phyloP scores from a whole-genome alignment of 2,797 vertebrate species.

The Thaleichthys pacificus region DNA sequence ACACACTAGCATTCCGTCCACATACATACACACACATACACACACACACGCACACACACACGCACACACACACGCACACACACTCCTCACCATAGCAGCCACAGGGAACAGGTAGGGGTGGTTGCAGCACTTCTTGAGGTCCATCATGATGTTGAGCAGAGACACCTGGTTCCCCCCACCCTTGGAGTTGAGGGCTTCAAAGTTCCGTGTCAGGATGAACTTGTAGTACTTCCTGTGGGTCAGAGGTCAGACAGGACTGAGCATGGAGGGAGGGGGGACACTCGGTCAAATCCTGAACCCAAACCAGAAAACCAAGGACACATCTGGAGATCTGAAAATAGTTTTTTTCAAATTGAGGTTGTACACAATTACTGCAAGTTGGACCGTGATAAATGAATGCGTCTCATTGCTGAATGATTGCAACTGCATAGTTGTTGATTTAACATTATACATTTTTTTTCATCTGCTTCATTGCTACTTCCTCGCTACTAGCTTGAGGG shows the following conservation, averaged over 20 bases:
- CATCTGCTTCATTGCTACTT: too few relatives aligned
- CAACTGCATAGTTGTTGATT: too few relatives aligned
- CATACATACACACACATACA: background rate
- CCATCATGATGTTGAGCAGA: conserved; percentile 99
- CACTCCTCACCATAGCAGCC: conserved; percentile 85
- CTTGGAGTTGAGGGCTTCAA: conserved; percentile 97
- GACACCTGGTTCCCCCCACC: conserved; percentile 98
- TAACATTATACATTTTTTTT: too few relatives aligned
- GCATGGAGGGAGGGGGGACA: background rate
- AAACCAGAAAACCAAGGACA: too few relatives aligned
- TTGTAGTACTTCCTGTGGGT: conserved; percentile 96
- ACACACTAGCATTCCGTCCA: background rate
- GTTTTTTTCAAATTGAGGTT: background rate
- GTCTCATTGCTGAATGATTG: too few relatives aligned
- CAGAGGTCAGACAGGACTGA: background rate
- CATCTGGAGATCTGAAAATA: too few relatives aligned
- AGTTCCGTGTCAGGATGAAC: conserved; percentile 95
- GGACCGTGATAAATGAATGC: too few relatives aligned
- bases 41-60: conserved; percentile 9
- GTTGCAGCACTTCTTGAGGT: conserved; percentile 98
- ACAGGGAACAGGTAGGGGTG: conserved; percentile 98
- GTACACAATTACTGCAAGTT: background rate
- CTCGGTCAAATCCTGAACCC: too few relatives aligned
- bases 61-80: too few relatives aligned
- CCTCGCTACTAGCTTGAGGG: too few relatives aligned